Percentiles rank a stretch among this genome's conserved stretches.
phyloP scores from a whole-genome alignment of 2,797 vertebrate species.

The Euphonia xanthogaster region DNA sequence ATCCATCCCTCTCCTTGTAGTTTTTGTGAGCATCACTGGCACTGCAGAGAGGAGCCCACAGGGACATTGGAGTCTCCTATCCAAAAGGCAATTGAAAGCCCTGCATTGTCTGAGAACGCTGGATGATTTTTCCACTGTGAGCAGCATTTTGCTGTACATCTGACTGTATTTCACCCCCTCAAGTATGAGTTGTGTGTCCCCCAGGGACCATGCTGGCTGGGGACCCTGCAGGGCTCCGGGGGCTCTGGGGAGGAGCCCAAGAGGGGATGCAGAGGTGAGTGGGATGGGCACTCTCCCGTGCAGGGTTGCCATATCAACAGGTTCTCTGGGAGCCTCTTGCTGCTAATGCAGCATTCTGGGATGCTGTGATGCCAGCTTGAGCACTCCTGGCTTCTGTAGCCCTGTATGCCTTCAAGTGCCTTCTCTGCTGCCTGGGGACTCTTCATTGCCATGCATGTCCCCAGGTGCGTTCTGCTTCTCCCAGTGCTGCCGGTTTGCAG shows the following conservation, averaged over 20 bases:
- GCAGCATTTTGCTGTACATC: background rate
- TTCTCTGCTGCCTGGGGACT: background rate
- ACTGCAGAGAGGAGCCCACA: background rate
- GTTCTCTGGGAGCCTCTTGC: background rate
- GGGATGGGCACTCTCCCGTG: rapidly evolving
- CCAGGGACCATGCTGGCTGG: background rate
- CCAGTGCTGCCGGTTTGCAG: background rate
- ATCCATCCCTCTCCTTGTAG: background rate
- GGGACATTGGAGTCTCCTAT: rapidly evolving
- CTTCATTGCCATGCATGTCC: background rate
- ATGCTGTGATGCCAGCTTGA: background rate
- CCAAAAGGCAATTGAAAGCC: background rate
- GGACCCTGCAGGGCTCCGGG: rapidly evolving
- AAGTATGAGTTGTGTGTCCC: rapidly evolving
- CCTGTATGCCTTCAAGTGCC: rapidly evolving
- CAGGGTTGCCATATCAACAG: constrained; percentile 39
- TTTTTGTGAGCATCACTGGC: background rate
- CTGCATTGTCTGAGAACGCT: rapidly evolving
- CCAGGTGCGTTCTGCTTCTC: background rate
- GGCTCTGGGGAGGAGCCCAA: rapidly evolving
- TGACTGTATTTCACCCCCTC: background rate
- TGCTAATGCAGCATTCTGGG: background rate
- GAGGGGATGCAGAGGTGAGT: rapidly evolving
- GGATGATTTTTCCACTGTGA: background rate
- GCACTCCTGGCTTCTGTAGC: background rate